These are phyloP conservation scores for Aptenodytes forsteri DNA, from an alignment of 2,113 vertebrate species.

Conservation along the genomic window DNA sequence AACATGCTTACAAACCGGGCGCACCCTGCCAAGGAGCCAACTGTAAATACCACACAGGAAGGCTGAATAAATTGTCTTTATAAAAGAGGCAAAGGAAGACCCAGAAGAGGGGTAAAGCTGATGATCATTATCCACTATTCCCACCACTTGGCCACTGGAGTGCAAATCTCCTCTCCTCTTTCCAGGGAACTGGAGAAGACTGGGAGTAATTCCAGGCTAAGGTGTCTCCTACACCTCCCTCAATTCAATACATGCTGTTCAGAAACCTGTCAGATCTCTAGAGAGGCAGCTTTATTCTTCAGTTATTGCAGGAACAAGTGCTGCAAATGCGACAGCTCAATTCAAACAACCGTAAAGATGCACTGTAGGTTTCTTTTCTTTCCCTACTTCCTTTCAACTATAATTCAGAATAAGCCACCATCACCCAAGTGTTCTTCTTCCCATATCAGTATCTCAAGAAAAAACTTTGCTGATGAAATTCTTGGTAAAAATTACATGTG, in stretches of 20 bases:
- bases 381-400: background rate
- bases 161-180: background rate
- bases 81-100: background rate
- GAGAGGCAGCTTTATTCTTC: background rate
- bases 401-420: background rate
- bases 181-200: background rate
- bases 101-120: background rate
- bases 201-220: background rate
- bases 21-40: background rate
- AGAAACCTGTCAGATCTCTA: background rate
- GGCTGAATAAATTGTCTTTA: background rate
- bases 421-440: background rate
- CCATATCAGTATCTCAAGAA: background rate
- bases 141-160: background rate
- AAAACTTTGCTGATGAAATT: background rate
- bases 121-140: background rate
- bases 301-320: background rate
- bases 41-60: background rate
- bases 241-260: background rate
- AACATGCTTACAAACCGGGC: background rate
- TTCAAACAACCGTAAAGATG: background rate
- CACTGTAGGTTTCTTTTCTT: background rate
- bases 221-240: background rate
- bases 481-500: background rate
- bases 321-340: background rate